These are phyloP conservation scores for Pristionchus pacificus DNA, from an alignment of 1,140 invertebrate genomes.

Conservation along the genomic window DNA sequence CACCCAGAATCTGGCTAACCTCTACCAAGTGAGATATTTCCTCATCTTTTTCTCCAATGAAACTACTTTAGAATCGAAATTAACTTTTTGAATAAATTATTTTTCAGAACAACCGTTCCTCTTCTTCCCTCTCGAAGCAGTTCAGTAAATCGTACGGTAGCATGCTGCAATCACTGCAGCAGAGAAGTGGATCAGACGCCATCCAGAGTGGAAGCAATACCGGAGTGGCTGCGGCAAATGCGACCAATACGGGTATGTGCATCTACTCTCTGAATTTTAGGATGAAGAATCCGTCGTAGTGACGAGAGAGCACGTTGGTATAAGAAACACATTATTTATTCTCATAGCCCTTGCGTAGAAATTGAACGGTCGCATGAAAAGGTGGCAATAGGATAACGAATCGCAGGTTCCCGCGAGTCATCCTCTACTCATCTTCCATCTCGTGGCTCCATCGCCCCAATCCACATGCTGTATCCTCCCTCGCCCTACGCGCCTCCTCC, in stretches of 20 bases:
- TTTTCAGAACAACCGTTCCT: no score
- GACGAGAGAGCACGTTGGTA: no score
- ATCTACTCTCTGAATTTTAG: no score
- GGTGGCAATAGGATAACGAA: no score
- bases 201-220: no score
- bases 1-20: slow-evolving; percentile 32
- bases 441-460: not conserved
- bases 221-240: no score
- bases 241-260: no score
- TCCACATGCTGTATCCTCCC: not conserved
- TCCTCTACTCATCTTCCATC: not conserved
- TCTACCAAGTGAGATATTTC: slow-evolving; percentile 10
- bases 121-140: not conserved
- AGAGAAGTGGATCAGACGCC: not conserved
- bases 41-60: not conserved
- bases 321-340: no score
- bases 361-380: not conserved
- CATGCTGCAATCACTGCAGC: not conserved
- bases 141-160: not conserved
- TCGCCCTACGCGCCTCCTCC: not conserved
- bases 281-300: no score
- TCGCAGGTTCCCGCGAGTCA: not conserved
- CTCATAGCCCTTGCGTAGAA: no score
- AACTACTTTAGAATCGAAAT: not conserved
- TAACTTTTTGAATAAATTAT: no score